A percentile compares a stretch with the other conserved stretches of the same genome.
These are phyloP conservation scores for Gasterosteus aculeatus DNA, from an alignment of 2,113 vertebrate species.

Conservation along the genomic window DNA sequence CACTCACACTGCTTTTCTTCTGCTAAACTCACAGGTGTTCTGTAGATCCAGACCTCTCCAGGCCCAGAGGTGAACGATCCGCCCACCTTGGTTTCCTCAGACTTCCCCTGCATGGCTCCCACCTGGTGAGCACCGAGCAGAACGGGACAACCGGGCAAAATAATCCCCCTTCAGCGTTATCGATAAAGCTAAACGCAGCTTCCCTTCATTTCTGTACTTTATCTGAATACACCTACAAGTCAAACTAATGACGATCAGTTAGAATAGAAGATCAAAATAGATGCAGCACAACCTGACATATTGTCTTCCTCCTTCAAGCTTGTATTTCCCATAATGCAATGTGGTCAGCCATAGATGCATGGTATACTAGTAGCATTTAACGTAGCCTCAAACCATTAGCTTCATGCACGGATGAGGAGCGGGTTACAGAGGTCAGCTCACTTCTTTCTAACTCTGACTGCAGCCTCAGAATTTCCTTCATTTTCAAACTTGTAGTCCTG, in stretches of 20 bases:
- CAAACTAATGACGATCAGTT: neutral
- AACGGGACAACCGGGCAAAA: conserved; percentile 20
- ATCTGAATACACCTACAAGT: neutral
- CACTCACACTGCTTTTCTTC: conserved; percentile 54
- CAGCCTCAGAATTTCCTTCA: neutral
- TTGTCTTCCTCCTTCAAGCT: neutral
- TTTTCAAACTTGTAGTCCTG: neutral
- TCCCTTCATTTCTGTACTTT: neutral
- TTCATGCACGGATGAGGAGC: neutral
- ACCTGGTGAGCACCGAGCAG: conserved; percentile 7
- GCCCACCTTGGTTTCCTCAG: conserved; percentile 57
- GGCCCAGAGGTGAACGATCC: conserved; percentile 59
- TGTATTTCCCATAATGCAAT: neutral
- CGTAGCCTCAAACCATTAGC: neutral
- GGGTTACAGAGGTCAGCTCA: neutral
- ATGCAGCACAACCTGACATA: neutral
- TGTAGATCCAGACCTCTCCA: conserved; percentile 51
- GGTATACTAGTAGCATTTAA: neutral
- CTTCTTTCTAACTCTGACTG: neutral
- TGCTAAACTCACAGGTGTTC: conserved; percentile 36
- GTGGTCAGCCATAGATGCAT: neutral
- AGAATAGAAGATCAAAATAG: neutral
- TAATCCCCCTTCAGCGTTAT: conserved; percentile 18
- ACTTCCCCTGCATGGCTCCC: conserved; percentile 54
- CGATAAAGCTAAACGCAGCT: conserved; percentile 1